A percentile compares a stretch with the other conserved stretches of the same genome.
These are phyloP conservation scores for Andrena cerasifolii DNA, from an alignment of 1,140 invertebrate species.

Conservation along the genomic window DNA sequence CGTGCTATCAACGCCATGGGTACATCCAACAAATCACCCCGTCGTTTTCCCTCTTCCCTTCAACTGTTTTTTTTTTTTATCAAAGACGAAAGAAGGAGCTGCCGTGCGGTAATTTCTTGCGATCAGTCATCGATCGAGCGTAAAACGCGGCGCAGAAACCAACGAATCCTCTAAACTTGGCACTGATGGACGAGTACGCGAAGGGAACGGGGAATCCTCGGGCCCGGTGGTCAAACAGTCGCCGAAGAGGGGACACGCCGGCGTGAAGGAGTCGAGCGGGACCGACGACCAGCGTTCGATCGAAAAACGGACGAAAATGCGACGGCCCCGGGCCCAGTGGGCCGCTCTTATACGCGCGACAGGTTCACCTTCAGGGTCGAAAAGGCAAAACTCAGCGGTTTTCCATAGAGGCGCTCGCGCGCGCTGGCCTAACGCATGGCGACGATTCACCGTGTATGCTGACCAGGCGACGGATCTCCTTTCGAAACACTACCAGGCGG, in stretches of 20 bases:
- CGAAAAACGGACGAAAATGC: slow-evolving; percentile 66
- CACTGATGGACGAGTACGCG: neutral
- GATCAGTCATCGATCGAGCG: neutral
- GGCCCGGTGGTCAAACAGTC: neutral
- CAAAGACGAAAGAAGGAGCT: too few species aligned
- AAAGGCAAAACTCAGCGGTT: slow-evolving; percentile 1
- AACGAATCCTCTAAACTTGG: neutral
- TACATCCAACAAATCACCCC: neutral
- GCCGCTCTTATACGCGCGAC: slow-evolving; percentile 58
- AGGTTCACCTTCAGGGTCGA: slow-evolving; percentile 11
- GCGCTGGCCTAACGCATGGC: neutral
- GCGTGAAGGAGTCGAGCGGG: too few species aligned
- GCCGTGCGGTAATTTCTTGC: too few species aligned
- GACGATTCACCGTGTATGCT: too few species aligned
- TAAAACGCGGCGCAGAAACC: neutral
- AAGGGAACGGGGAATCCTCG: neutral
- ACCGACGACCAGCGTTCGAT: slow-evolving; percentile 1
- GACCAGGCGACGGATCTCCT: neutral
- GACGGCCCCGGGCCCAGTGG: slow-evolving; percentile 28
- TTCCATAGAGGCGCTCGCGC: neutral
- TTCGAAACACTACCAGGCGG: neutral
- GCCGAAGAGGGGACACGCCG: neutral
- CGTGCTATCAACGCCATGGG: neutral
- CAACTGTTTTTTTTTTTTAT: too few species aligned
- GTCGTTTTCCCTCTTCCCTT: too few species aligned